These are phyloP conservation scores for Menura novaehollandiae DNA, from an alignment of 2,113 vertebrate genomes.

Conservation along the genomic window DNA sequence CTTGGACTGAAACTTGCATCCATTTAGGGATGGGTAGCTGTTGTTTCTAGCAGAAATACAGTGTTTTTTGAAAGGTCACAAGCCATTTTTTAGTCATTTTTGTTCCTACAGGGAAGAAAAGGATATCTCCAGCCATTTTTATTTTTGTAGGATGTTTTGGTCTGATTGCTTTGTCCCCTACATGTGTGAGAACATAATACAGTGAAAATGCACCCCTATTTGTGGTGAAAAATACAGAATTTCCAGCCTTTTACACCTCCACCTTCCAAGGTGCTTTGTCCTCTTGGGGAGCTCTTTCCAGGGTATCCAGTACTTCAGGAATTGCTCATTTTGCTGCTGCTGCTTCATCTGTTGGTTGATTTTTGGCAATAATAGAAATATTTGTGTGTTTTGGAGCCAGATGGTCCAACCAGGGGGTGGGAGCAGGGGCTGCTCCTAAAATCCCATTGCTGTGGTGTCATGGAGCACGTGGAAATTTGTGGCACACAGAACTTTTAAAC, in stretches of 20 bases:
- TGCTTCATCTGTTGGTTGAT: not conserved
- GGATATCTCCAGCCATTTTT: not conserved
- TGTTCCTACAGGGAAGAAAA: not conserved
- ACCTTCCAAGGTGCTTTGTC: not conserved
- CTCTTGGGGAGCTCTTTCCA: not conserved
- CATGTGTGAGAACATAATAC: fast-evolving
- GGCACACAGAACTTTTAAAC: not conserved
- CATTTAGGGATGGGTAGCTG: not conserved
- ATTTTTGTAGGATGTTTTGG: not conserved
- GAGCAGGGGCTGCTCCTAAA: not conserved
- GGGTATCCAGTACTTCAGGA: not conserved
- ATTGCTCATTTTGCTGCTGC: not conserved
- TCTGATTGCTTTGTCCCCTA: not conserved
- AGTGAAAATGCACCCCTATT: not conserved
- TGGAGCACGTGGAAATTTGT: fast-evolving
- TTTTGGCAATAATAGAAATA: not conserved
- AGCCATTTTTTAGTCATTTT: not conserved
- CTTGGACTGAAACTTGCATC: not conserved
- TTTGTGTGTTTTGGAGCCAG: not conserved
- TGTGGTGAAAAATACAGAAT: not conserved
- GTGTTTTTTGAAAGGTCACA: not conserved
- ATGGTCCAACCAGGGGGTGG: not conserved
- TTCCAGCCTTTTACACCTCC: not conserved
- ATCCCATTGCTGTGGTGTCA: not conserved
- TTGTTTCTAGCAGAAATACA: not conserved